Conservation (phyloP, 2,113 vertebrate genomes). For the Prinia subflava region DNA sequence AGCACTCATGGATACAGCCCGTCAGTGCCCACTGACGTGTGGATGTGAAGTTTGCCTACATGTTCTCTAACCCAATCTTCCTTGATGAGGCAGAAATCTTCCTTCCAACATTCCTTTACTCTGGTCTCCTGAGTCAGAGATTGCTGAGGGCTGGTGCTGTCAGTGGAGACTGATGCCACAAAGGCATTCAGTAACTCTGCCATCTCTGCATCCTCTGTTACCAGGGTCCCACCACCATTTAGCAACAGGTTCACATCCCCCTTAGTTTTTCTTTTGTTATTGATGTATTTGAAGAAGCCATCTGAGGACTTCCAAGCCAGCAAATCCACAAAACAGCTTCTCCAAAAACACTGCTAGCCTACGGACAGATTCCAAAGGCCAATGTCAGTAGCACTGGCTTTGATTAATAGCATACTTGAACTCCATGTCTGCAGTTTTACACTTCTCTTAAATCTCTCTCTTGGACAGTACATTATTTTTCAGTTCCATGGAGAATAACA, state of each 20-base stretch:
- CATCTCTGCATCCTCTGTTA: not conserved
- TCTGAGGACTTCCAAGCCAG: not conserved
- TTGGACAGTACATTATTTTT: not conserved
- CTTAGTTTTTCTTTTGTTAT: not conserved
- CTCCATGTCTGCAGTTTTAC: not conserved
- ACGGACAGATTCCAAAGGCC: not conserved
- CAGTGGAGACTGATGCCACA: not conserved
- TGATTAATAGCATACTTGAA: not conserved
- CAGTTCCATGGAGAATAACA: not conserved
- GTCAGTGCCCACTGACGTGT: rapidly evolving
- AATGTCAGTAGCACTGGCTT: not conserved
- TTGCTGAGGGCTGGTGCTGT: not conserved
- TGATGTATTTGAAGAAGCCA: not conserved
- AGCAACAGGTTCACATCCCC: not conserved
- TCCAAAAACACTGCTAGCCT: not conserved
- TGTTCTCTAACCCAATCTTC: not conserved
- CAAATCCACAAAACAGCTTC: not conserved
- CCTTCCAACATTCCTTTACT: not conserved
- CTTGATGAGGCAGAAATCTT: not conserved
- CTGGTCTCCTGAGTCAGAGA: no score
- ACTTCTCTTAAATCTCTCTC: not conserved
- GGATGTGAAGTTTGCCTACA: not conserved
- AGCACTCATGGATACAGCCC: not conserved
- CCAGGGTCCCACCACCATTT: not conserved
- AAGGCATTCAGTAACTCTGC: not conserved